Evolutionary conservation across 2,113 vertebrate species (phyloP), one percentile per base, ranked within the genome.

Genomic region (Pelecanus crispus): DNA sequence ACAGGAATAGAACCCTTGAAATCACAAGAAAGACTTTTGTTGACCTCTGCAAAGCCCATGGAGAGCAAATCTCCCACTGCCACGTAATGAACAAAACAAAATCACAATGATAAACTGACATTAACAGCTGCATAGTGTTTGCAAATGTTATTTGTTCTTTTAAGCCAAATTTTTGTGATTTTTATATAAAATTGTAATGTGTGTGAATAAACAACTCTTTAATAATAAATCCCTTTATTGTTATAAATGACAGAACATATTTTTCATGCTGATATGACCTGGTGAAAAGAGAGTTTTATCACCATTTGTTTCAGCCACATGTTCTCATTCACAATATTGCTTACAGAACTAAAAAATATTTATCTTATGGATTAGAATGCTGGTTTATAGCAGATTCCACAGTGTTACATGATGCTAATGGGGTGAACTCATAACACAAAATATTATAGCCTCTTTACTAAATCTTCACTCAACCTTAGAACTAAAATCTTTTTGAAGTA

Each of bases 261-360:
- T 94, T 95, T 95, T 96, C 75, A 91, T 94, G 44, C 38, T 83
- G 87, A 88, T 92, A 86, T 29, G 84, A 63, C 74, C 73, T 90
- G n/a, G 38, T 95, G 88, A 87, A 78, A 81, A 94, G 81, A 78
- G 62, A 81, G 31, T 89, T 94, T 94, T 89, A 86, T 95, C 56
- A 65, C 82, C 58, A 80, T 94, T 96, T 92, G 58, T 82, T 96
- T 96, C 50, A 90, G 70, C 65, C 91, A 92, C 74, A 95, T 96
- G 95, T 97, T 96, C 74, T 83, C 31, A 70, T 90, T 96, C 74
- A 81, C 56, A 75, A 50, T 77, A 63, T 77, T 96, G 95, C 89
- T 97, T 96, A 96, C 81, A 95, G 79, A 96, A 90, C 36, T 52
- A 52, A 95, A 92, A 82, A 96, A 72, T 97, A 92, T 96, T 97